Percentiles rank a stretch among this genome's conserved stretches.
phyloP scores from a whole-genome alignment of 2,888 invertebrate genomes.

The Brassicogethes aeneus region DNA sequence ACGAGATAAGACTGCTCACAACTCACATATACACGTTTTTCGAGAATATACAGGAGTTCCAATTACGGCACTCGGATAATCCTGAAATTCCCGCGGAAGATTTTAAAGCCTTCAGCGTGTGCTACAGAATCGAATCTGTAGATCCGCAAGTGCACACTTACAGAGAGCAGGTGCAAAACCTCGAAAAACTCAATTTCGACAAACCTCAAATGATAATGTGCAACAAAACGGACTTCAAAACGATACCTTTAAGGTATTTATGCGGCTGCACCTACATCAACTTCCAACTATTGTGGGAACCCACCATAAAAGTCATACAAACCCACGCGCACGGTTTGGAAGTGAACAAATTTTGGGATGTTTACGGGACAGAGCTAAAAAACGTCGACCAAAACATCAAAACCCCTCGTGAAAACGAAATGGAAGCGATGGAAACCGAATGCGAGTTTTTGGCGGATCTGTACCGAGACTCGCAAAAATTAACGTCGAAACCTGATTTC shows the following conservation, averaged over 20 bases:
- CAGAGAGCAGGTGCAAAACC: conserved; percentile 61
- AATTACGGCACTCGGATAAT: conserved; percentile 31
- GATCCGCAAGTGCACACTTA: conserved; percentile 69
- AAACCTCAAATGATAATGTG: conserved; percentile 46
- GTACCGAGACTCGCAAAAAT: conserved; percentile 25
- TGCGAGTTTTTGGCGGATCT: conserved; percentile 27
- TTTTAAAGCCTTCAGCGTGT: conserved; percentile 56
- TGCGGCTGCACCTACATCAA: conserved; percentile 78
- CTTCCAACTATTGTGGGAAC: conserved; percentile 85
- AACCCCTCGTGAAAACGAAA: conserved; percentile 19
- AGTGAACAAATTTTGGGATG: conserved; percentile 61
- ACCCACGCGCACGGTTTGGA: conserved; percentile 59
- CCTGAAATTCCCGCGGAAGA: conserved; percentile 38
- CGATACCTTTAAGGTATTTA: conserved; percentile 66
- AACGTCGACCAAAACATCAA: conserved; percentile 44
- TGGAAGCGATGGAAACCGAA: conserved; percentile 14
- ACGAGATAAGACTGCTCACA: conserved; percentile 59
- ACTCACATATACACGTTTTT: conserved; percentile 67
- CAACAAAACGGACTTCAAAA: conserved; percentile 49
- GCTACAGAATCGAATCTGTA: conserved; percentile 62
- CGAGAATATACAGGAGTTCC: conserved; percentile 46
- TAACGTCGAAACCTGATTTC: conserved; percentile 57
- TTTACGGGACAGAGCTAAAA: conserved; percentile 54
- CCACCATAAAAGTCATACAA: conserved; percentile 64
- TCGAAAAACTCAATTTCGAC: conserved; percentile 65